Evolutionary conservation across 2,113 vertebrate genomes (phyloP).

Genomic region (Amblyornis subalaris): DNA sequence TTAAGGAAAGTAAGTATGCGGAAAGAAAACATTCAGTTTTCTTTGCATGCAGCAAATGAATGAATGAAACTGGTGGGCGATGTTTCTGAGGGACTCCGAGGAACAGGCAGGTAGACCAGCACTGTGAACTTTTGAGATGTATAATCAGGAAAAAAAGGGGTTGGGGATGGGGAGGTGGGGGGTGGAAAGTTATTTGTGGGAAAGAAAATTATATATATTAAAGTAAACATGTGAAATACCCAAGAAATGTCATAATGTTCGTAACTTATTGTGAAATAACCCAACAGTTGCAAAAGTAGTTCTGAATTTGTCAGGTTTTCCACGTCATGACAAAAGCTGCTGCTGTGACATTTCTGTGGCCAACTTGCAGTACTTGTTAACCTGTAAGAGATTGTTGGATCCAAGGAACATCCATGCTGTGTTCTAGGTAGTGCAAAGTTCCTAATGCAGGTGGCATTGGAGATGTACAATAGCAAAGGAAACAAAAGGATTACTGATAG

Average conservation of each 20-base stretch:
- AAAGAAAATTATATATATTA: not conserved
- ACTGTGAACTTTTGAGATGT: not conserved
- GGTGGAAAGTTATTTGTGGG: not conserved
- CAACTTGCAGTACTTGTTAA: not conserved
- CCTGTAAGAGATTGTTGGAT: not conserved
- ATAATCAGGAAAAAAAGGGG: not conserved
- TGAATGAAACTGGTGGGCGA: not conserved
- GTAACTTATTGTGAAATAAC: not conserved
- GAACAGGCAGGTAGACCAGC: fast-evolving
- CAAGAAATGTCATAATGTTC: not conserved
- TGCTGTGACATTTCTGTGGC: not conserved
- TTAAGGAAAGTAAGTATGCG: not conserved
- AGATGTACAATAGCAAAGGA: not conserved
- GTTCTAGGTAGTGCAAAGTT: not conserved
- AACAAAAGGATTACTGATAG: not conserved
- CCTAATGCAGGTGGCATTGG: not conserved
- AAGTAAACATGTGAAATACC: not conserved
- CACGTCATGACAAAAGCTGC: not conserved
- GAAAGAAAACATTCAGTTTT: not conserved
- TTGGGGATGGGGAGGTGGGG: too few species aligned
- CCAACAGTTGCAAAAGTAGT: not conserved
- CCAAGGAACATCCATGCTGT: fast-evolving
- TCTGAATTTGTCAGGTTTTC: not conserved
- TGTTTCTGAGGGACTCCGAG: not conserved
- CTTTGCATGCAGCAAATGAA: not conserved